phyloP scores from a whole-genome alignment of 2,113 vertebrate species.

The Camelus bactrianus region DNA sequence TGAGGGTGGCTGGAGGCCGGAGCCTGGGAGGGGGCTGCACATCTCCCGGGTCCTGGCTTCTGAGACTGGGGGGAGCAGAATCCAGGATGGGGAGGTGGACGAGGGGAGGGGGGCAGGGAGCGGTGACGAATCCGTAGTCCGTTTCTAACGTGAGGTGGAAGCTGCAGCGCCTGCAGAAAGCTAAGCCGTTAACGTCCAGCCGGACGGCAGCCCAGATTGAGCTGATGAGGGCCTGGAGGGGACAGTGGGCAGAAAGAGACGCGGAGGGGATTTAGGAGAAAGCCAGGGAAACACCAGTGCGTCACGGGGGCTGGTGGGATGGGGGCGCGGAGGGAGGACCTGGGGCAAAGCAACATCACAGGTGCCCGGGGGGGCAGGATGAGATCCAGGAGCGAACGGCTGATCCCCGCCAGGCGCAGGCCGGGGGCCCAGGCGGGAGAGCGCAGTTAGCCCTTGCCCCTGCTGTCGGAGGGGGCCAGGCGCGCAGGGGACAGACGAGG shows the following conservation, averaged over 20 bases:
- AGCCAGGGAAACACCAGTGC: neutral
- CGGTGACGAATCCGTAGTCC: neutral
- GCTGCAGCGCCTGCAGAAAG: neutral
- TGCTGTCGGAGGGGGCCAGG: neutral
- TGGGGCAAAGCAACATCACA: neutral
- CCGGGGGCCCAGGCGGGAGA: accelerated
- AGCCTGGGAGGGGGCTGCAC: neutral
- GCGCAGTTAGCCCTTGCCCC: neutral
- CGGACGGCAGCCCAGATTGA: neutral
- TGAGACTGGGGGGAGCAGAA: neutral
- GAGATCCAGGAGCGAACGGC: accelerated
- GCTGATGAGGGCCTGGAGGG: neutral
- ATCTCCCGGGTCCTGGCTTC: neutral
- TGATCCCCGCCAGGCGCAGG: neutral
- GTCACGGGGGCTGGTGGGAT: neutral
- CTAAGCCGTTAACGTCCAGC: neutral
- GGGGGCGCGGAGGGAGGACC: neutral
- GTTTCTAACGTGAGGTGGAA: neutral
- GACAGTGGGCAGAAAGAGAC: neutral
- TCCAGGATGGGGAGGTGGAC: neutral
- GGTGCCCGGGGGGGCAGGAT: neutral
- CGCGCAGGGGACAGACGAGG: too few relatives aligned
- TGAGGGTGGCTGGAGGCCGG: neutral
- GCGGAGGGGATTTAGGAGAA: neutral
- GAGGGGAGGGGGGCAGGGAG: neutral